Conservation (phyloP, 2,113 vertebrate species). For the Neomonachus schauinslandi region DNA sequence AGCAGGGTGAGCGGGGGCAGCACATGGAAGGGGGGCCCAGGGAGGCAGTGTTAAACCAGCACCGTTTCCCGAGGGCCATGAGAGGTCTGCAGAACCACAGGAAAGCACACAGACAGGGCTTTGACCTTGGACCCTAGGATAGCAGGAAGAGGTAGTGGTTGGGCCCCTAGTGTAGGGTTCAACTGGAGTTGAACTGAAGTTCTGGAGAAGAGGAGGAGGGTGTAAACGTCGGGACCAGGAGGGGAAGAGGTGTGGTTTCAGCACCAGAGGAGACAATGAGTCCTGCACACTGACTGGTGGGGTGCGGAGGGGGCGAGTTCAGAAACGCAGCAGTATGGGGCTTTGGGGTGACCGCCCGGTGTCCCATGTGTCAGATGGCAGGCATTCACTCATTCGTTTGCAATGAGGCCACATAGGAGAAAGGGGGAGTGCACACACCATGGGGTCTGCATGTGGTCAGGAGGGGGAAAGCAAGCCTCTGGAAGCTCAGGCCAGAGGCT, state of each 20-base stretch:
- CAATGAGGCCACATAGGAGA: neutral
- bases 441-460: neutral
- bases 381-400: neutral
- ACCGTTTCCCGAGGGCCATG: rapidly evolving
- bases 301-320: neutral
- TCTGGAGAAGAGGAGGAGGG: neutral
- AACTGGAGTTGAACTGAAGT: neutral
- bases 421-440: too few relatives aligned
- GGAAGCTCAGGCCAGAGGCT: neutral
- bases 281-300: neutral
- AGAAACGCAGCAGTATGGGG: neutral
- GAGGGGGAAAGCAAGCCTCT: neutral
- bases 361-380: neutral
- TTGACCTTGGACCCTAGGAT: neutral
- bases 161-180: neutral
- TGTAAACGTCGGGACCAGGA: neutral
- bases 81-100: neutral
- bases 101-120: neutral
- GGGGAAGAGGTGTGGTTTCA: neutral
- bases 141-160: neutral
- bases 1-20: conserved; percentile 88
- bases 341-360: neutral
- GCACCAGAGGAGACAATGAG: neutral
- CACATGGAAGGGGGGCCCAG: neutral
- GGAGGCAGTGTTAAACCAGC: neutral